phyloP scores from a whole-genome alignment of 2,888 invertebrate genomes.

The Erebia aethiops region DNA sequence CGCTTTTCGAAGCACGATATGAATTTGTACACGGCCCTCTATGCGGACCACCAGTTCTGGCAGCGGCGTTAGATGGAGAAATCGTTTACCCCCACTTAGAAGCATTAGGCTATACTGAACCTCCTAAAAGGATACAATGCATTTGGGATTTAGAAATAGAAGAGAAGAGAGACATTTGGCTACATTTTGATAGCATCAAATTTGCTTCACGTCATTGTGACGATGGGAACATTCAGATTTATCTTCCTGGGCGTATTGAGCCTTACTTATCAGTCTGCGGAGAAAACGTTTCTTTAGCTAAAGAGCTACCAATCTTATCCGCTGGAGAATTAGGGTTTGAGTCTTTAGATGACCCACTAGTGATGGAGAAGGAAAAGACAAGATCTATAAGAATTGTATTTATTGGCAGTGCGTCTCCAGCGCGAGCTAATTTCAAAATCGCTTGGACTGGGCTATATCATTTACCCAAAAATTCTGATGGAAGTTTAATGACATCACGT shows the following conservation, averaged over 20 bases:
- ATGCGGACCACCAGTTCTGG: constrained; percentile 92
- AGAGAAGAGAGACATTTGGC: constrained; percentile 92
- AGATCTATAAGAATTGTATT: constrained; percentile 88
- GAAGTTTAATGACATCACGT: constrained; percentile 89
- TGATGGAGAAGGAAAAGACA: constrained; percentile 84
- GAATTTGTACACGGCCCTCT: constrained; percentile 95
- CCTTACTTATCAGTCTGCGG: constrained; percentile 93
- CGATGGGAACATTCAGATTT: constrained; percentile 93
- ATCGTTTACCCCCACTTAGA: constrained; percentile 94
- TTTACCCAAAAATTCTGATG: constrained; percentile 92
- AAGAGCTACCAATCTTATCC: constrained; percentile 90
- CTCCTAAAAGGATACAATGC: constrained; percentile 87
- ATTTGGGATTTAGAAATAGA: constrained; percentile 93
- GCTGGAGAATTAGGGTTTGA: constrained; percentile 89
- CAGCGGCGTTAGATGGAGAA: constrained; percentile 91
- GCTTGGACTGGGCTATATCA: constrained; percentile 96
- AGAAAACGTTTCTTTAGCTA: constrained; percentile 91
- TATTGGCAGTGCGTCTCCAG: constrained; percentile 89
- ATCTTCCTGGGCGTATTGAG: constrained; percentile 87
- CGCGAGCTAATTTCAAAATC: constrained; percentile 92
- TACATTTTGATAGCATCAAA: constrained; percentile 93
- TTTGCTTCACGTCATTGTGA: constrained; percentile 93
- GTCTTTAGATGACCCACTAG: constrained; percentile 78
- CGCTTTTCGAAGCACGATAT: constrained; percentile 93
- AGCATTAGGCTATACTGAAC: constrained; percentile 87